phyloP scores from a whole-genome alignment of 2,888 invertebrate species.

The Dendrolimus houi region DNA sequence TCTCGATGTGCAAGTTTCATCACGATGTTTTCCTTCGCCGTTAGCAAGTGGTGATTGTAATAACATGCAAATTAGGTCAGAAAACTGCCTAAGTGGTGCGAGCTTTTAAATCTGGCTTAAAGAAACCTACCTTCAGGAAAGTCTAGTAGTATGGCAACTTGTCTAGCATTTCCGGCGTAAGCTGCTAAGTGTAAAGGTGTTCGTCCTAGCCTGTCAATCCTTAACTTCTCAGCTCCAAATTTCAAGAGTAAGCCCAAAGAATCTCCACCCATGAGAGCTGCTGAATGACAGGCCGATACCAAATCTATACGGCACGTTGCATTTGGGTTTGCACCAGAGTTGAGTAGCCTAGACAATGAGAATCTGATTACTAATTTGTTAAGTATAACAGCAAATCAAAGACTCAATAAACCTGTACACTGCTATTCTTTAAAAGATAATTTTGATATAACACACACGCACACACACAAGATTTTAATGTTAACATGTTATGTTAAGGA shows the following conservation, averaged over 20 bases:
- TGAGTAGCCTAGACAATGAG: constrained; percentile 39
- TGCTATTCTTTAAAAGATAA: too few relatives aligned
- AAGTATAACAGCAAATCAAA: too few relatives aligned
- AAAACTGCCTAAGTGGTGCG: too few relatives aligned
- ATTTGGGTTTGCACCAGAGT: constrained; percentile 64
- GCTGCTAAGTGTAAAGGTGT: constrained; percentile 69
- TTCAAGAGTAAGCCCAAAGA: constrained; percentile 52
- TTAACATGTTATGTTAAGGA: too few relatives aligned
- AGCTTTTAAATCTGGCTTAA: neutral
- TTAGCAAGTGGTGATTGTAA: too few relatives aligned
- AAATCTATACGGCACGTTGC: constrained; percentile 62
- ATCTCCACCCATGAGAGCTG: constrained; percentile 54
- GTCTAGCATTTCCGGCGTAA: constrained; percentile 56
- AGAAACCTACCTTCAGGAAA: constrained; percentile 50
- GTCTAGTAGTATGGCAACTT: constrained; percentile 55
- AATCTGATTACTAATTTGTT: too few relatives aligned
- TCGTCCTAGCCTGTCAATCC: constrained; percentile 56
- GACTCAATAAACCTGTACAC: too few relatives aligned
- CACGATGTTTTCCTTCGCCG: too few relatives aligned
- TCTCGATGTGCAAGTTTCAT: too few relatives aligned
- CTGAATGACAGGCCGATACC: constrained; percentile 64
- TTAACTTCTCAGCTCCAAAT: constrained; percentile 55
- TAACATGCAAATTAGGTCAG: too few relatives aligned
- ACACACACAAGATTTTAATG: too few relatives aligned
- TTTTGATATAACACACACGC: too few relatives aligned